Percentiles rank a stretch among this genome's conserved stretches.
Conservation (phyloP, 2,113 vertebrate genomes). For the Gavialis gangeticus region DNA sequence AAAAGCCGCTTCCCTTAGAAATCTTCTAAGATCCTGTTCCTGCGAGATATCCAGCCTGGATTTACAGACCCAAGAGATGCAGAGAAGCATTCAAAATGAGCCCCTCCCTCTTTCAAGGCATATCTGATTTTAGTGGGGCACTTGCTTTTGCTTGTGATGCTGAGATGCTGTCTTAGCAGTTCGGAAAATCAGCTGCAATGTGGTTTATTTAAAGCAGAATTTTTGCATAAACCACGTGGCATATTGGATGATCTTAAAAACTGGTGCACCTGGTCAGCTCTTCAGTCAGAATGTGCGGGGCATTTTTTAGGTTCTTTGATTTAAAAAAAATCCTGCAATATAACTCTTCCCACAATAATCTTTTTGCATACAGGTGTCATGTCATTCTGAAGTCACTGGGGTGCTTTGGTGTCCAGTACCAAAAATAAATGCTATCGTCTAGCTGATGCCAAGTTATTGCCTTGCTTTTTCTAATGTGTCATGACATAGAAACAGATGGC, state of each 20-base stretch:
- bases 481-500: no score
- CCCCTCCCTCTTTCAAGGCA: slow-evolving; percentile 52
- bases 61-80: slow-evolving; percentile 24
- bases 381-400: no score
- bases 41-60: slow-evolving; percentile 43
- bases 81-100: slow-evolving; percentile 11
- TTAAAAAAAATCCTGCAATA: neutral
- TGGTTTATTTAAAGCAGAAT: slow-evolving; percentile 1
- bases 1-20: neutral
- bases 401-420: no score
- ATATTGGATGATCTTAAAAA: neutral
- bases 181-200: slow-evolving; percentile 21
- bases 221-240: neutral
- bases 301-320: neutral
- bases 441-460: no score
- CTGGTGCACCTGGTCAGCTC: neutral
- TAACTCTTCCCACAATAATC: neutral
- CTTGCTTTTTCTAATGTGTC: no score
- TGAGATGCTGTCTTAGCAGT: slow-evolving; percentile 34
- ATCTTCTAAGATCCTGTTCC: slow-evolving; percentile 13
- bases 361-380: no score
- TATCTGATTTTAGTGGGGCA: slow-evolving; percentile 46
- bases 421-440: no score
- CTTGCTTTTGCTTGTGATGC: slow-evolving; percentile 20
- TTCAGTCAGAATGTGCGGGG: neutral